A percentile compares a stretch with the other conserved stretches of the same genome.
Evolutionary conservation across 2,797 vertebrate species (phyloP).

Genomic region (Clamator glandarius): DNA sequence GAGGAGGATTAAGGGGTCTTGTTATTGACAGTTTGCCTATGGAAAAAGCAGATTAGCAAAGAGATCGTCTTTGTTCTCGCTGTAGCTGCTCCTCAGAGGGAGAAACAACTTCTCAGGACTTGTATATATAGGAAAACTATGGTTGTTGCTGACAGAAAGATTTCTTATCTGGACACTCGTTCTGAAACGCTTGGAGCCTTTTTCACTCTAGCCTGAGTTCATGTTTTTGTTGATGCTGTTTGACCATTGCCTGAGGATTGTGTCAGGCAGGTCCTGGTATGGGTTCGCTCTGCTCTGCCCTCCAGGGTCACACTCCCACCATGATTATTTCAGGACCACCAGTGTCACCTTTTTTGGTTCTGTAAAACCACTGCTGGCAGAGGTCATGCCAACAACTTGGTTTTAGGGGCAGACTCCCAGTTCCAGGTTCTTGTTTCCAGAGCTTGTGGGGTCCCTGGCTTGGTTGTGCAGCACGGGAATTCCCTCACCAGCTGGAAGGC

Average conservation of each 20-base stretch:
- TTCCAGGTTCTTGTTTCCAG: background rate
- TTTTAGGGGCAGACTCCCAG: background rate
- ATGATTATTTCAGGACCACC: background rate
- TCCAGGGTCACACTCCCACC: background rate
- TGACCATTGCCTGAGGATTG: background rate
- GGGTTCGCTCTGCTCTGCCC: background rate
- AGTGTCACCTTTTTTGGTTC: background rate
- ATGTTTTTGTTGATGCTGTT: background rate
- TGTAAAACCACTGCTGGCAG: background rate
- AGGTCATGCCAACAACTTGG: background rate
- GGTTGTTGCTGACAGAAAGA: background rate
- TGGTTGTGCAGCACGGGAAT: fast-evolving
- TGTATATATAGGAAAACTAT: background rate
- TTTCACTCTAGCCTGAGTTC: background rate
- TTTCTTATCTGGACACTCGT: background rate
- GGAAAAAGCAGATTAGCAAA: background rate
- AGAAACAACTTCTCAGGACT: background rate
- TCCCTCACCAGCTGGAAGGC: background rate
- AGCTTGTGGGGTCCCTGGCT: background rate
- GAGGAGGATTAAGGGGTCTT: background rate
- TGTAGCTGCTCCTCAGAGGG: background rate
- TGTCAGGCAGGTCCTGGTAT: background rate
- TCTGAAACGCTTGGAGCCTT: background rate
- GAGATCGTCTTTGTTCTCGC: background rate
- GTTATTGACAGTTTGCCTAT: background rate